Conservation (phyloP, 1,140 invertebrate species). For the Choristoneura fumiferana region DNA sequence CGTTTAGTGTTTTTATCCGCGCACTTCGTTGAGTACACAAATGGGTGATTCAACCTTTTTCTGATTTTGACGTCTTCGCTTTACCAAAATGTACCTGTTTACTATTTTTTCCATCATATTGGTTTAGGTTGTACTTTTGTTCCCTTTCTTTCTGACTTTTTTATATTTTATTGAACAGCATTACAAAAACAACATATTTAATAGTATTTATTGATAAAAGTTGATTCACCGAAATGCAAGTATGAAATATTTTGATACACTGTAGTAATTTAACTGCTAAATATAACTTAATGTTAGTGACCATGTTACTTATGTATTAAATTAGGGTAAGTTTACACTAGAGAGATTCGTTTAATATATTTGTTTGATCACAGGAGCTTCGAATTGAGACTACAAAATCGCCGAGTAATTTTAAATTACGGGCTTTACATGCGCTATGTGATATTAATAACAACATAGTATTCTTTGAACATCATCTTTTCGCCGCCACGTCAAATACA, state of each 20-base stretch:
- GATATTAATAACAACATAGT: constrained; percentile 12
- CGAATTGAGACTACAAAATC: background rate
- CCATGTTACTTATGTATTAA: constrained; percentile 27
- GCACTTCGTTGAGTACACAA: background rate
- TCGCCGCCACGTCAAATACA: too few species aligned
- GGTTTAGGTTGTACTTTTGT: too few species aligned
- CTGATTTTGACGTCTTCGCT: too few species aligned
- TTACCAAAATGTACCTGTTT: too few species aligned
- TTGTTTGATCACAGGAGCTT: background rate
- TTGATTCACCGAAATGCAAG: too few species aligned
- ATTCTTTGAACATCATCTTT: constrained; percentile 6
- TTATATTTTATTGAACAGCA: too few species aligned
- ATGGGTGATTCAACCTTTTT: background rate
- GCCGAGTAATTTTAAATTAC: constrained; percentile 7
- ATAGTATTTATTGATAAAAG: too few species aligned
- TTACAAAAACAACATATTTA: too few species aligned
- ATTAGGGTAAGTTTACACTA: constrained; percentile 32
- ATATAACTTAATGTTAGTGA: constrained; percentile 9
- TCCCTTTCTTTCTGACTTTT: too few species aligned
- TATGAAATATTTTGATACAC: constrained; percentile 2
- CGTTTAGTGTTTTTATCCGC: constrained; percentile 16
- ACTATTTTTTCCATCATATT: too few species aligned
- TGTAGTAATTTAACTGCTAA: background rate
- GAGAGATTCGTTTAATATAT: background rate
- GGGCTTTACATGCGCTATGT: constrained; percentile 4